Evolutionary conservation across 2,888 invertebrate genomes (phyloP).

Genomic region (Hetaerina titia): DNA sequence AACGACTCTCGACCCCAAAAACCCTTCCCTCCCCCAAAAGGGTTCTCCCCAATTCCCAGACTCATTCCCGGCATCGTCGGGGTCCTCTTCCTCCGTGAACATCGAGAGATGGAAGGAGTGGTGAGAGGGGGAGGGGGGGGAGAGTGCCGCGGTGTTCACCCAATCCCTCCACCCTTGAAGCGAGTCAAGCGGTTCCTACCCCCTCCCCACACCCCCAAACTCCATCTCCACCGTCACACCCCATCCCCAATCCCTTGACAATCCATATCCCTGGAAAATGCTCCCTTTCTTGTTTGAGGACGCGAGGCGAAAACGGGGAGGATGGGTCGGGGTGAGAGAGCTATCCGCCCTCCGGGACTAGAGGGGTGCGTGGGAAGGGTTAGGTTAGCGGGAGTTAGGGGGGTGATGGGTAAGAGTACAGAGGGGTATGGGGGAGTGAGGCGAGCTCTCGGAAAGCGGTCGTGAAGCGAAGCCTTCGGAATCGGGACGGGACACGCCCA

Average conservation of each 20-base stretch:
- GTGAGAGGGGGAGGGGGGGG: not conserved
- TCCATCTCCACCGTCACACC: too few relatives aligned
- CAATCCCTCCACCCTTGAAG: not conserved
- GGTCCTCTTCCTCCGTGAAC: not conserved
- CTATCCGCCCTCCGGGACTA: not conserved
- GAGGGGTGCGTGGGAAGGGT: not conserved
- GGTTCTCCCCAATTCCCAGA: not conserved
- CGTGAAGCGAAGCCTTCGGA: not conserved
- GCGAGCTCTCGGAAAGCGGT: not conserved
- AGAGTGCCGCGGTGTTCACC: not conserved
- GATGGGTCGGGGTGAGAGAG: not conserved
- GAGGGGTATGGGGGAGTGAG: not conserved
- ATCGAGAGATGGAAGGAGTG: not conserved
- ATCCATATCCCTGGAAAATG: conserved; percentile 3
- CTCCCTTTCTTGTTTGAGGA: conserved; percentile 16
- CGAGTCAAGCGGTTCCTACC: not conserved
- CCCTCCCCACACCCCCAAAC: too few relatives aligned
- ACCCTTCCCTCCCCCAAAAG: not conserved
- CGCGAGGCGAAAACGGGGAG: not conserved
- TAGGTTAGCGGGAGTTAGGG: not conserved
- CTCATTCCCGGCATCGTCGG: not conserved
- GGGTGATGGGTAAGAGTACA: not conserved
- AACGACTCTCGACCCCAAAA: not conserved
- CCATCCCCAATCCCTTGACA: not conserved
- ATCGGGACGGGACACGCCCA: not conserved